phyloP scores from a whole-genome alignment of 2,797 vertebrate genomes.

The Centropyge bicolor region DNA sequence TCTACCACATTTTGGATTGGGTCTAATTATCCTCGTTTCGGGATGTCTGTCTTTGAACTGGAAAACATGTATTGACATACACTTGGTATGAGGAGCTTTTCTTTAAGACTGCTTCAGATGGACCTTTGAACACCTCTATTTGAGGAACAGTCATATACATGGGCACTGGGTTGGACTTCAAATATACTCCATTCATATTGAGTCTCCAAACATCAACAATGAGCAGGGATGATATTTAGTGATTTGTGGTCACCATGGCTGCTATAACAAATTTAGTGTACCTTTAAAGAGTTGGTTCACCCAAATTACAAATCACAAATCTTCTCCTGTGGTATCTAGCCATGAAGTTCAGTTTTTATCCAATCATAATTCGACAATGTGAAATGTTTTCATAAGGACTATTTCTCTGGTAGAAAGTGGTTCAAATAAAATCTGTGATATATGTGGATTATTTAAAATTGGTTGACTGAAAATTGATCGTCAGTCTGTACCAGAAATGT shows the following conservation, averaged over 20 bases:
- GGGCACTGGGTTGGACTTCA: no score
- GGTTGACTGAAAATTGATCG: not conserved
- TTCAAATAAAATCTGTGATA: not conserved
- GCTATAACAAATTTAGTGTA: not conserved
- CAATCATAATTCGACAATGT: not conserved
- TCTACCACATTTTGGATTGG: not conserved
- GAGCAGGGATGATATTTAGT: not conserved
- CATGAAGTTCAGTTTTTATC: not conserved
- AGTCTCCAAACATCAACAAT: not conserved
- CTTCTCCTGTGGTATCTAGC: not conserved
- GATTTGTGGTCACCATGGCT: not conserved
- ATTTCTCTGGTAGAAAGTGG: not conserved
- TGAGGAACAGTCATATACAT: no score
- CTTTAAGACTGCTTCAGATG: not conserved
- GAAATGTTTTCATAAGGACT: not conserved
- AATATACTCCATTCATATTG: not conserved
- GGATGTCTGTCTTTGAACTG: not conserved
- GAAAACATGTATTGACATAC: no score
- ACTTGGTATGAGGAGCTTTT: not conserved
- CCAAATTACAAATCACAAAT: not conserved
- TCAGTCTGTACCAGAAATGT: not conserved
- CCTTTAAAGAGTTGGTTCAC: not conserved
- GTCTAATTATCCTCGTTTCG: not conserved
- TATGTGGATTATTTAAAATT: not conserved
- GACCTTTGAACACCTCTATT: not conserved